phyloP scores from a whole-genome alignment of 2,113 vertebrate genomes.

The Hucho hucho region DNA sequence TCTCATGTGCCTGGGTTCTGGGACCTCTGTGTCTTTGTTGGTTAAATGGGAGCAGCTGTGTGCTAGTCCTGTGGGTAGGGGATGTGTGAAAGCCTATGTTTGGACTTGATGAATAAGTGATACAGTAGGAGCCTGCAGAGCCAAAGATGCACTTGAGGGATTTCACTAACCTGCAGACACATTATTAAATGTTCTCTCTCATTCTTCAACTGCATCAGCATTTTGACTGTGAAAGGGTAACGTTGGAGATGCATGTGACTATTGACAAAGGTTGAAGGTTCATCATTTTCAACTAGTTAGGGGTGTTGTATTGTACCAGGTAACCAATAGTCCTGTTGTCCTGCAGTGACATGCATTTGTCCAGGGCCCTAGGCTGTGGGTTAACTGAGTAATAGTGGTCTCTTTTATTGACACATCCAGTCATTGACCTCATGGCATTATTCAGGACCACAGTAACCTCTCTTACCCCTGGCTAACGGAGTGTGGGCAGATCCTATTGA shows the following conservation, averaged over 20 bases:
- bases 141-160: background rate
- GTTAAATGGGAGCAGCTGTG: background rate
- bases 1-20: background rate
- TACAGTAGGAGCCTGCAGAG: background rate
- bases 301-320: background rate
- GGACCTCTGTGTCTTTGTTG: background rate
- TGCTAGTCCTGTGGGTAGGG: background rate
- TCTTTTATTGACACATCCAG: background rate
- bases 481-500: constrained; percentile 42
- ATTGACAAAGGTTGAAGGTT: background rate
- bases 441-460: constrained; percentile 32
- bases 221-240: background rate
- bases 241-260: background rate
- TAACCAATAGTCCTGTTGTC: background rate
- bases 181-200: background rate
- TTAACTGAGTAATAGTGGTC: background rate
- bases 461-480: constrained; percentile 30
- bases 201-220: background rate
- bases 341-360: too few species aligned
- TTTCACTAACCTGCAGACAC: background rate
- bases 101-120: background rate
- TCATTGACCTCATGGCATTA: constrained; percentile 10
- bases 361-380: background rate
- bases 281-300: background rate
- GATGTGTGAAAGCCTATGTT: background rate